phyloP scores from a whole-genome alignment of 2,888 invertebrate genomes.

The Orchestes rusci region DNA sequence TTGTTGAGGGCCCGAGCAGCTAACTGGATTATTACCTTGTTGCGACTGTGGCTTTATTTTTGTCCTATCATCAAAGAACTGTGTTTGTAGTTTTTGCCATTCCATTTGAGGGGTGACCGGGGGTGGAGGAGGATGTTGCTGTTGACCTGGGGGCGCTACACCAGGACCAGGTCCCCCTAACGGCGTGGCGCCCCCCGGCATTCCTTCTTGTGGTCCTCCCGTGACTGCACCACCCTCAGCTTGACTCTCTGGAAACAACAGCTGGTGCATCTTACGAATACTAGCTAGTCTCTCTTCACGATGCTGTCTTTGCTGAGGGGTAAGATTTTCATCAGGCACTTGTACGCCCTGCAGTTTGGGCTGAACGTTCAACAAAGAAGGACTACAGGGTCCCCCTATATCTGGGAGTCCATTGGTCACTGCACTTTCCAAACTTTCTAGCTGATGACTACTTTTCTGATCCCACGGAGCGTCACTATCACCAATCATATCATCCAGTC shows the following conservation, averaged over 20 bases:
- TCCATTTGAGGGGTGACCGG: slow-evolving; percentile 64
- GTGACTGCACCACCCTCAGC: slow-evolving; percentile 35
- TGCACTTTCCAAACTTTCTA: slow-evolving; percentile 41
- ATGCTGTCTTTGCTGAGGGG: slow-evolving; percentile 91
- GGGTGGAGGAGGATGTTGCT: no score
- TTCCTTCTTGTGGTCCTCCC: slow-evolving; percentile 28
- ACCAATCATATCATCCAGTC: slow-evolving; percentile 44
- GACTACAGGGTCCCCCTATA: slow-evolving; percentile 47
- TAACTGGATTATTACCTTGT: slow-evolving; percentile 30
- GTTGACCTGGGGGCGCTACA: slow-evolving; percentile 22
- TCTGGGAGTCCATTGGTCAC: slow-evolving; percentile 43
- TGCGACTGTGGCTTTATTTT: slow-evolving; percentile 29
- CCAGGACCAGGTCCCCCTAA: slow-evolving; percentile 22
- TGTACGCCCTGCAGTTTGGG: slow-evolving; percentile 69
- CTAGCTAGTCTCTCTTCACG: slow-evolving; percentile 90
- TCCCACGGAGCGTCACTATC: slow-evolving; percentile 49
- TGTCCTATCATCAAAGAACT: slow-evolving; percentile 71
- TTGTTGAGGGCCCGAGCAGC: slow-evolving; percentile 24
- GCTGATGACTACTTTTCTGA: slow-evolving; percentile 42
- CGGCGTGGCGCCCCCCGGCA: slow-evolving; percentile 21
- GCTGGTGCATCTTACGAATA: slow-evolving; percentile 85
- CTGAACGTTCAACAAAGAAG: slow-evolving; percentile 48
- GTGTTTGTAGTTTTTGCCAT: slow-evolving; percentile 86
- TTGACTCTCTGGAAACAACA: slow-evolving; percentile 78
- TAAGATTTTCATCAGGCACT: slow-evolving; percentile 92